Conservation (phyloP, 23 tunicate genomes). For the Aplidium turbinatum region DNA sequence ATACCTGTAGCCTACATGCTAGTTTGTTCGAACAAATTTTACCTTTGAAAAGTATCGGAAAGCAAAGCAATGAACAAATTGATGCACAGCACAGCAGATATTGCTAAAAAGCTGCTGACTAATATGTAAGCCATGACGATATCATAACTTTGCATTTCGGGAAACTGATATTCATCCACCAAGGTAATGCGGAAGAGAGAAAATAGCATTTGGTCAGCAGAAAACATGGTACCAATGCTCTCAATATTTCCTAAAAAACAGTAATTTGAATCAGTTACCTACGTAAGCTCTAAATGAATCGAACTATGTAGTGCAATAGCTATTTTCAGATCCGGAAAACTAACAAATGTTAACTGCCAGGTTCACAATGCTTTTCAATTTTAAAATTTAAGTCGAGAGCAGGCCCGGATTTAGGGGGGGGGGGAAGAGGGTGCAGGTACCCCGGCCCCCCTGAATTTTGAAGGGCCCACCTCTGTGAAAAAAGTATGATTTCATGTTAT, state of each 20-base stretch:
- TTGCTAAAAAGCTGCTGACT: conserved; percentile 68
- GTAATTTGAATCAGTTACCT: no score
- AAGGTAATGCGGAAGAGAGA: conserved; percentile 85
- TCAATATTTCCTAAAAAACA: conserved; percentile 49
- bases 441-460: no score
- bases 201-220: conserved; percentile 83
- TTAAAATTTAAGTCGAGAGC: background rate
- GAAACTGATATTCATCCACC: conserved; percentile 88
- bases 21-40: background rate
- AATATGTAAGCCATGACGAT: conserved; percentile 89
- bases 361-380: no score
- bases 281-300: no score
- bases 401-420: no score
- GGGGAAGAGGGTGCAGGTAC: no score
- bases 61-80: conserved; percentile 95
- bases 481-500: no score
- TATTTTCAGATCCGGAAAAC: no score
- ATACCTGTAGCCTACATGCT: no score
- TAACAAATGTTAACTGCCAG: no score
- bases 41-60: conserved; percentile 97
- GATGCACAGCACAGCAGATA: conserved; percentile 83
- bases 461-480: no score
- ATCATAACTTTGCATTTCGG: conserved; percentile 77
- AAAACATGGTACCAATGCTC: conserved; percentile 48
- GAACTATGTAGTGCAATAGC: no score